Evolutionary conservation across 53 echinoderm and acorn worm species (phyloP), one percentile per base, ranked within the genome.

Genomic region (Actinopyga echinites): DNA sequence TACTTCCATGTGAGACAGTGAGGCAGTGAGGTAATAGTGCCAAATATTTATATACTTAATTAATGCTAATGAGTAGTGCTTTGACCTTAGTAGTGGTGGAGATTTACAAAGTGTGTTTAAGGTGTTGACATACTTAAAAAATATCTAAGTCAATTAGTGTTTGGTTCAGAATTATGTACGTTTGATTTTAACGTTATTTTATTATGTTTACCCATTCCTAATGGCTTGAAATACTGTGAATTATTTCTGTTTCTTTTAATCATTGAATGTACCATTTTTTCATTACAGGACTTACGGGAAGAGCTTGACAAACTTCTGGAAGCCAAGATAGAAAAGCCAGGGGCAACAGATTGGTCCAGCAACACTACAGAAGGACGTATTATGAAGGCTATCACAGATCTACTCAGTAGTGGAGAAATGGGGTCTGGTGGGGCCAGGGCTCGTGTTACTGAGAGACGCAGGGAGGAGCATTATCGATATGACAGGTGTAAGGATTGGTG

Each of bases 361-460:
- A 64, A 53, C 35, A 59, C 81, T 24, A 92, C 83, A 43, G 96
- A 96, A 77, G 96, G 96, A 2, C 85, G 79, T n/a, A 93, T 96
- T 19, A 96, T 96, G 96, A 86, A 73, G 55, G 93, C 96, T 55
- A 96, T 96, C 60, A 83, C 93, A 13, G 96, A 96, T 64, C 74
- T 96, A 28, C 78, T 96, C 2, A 93, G 87, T 17, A 86, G 75
- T 8, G 69, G 75, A 44, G 86, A 77, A 53, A 28, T 12, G 8
- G 35, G 45, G 28, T 28, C 31, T 55, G 68, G 19, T 36, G 40
- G 38, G 2, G 6, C 30, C 3, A 31, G 29, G 11, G 28, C 63
- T 28, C 17, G 40, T 8, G 21, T 42, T 7, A 25, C 21, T 21
- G 68, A 37, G 31, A 68, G 68, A 9, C 24, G 15, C 40, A 43